Conservation (phyloP, 1,140 invertebrate genomes). For the Apis laboriosa region DNA sequence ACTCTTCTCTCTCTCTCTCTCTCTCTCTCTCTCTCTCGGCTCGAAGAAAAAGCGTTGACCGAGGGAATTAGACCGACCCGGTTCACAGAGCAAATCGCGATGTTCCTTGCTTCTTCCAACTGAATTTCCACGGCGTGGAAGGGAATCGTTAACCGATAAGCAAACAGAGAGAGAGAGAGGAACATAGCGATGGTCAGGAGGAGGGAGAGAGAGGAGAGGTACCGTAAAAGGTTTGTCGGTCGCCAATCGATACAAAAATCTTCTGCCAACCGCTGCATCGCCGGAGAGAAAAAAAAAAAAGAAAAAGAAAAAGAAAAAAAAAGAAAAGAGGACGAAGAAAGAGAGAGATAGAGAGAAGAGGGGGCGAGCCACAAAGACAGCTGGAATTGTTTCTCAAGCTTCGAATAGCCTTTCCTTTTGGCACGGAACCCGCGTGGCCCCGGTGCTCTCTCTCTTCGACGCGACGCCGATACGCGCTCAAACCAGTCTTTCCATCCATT, state of each 20-base stretch:
- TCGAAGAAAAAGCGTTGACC: background rate
- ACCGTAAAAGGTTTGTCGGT: slow-evolving; percentile 13
- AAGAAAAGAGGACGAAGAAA: background rate
- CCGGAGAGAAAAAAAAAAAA: slow-evolving; percentile 25
- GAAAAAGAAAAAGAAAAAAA: slow-evolving; percentile 24
- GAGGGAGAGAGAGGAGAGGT: no score
- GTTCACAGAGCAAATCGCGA: background rate
- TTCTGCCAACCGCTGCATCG: slow-evolving; percentile 48
- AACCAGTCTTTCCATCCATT: background rate
- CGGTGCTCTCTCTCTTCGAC: slow-evolving; percentile 12
- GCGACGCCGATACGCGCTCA: background rate
- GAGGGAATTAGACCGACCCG: background rate
- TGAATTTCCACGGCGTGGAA: background rate
- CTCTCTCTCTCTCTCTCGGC: no score
- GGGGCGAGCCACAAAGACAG: slow-evolving; percentile 35
- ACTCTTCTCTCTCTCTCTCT: no score
- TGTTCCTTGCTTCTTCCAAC: background rate
- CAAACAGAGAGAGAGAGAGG: background rate
- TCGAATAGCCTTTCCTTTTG: slow-evolving; percentile 43
- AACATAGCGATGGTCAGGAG: no score
- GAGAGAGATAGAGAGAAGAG: slow-evolving; percentile 34
- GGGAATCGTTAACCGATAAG: slow-evolving; percentile 13
- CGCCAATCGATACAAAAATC: slow-evolving; percentile 9
- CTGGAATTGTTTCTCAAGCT: slow-evolving; percentile 25
- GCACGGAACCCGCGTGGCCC: background rate